phyloP scores from a whole-genome alignment of 1,140 invertebrate genomes.

The Achroia grisella region DNA sequence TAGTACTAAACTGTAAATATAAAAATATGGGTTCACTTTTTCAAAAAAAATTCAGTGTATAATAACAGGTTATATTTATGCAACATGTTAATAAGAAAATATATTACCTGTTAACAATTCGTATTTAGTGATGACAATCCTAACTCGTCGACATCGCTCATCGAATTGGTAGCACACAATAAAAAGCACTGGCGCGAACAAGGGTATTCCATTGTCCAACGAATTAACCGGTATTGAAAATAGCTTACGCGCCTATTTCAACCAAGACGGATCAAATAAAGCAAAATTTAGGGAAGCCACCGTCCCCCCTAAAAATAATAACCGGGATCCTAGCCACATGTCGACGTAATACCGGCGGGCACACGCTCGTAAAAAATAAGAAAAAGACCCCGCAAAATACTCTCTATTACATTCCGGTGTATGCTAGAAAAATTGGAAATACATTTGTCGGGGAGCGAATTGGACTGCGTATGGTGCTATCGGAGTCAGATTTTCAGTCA shows the following conservation, averaged over 20 bases:
- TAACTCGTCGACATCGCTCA: too few relatives aligned
- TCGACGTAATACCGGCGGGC: constrained; percentile 46
- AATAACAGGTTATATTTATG: too few relatives aligned
- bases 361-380: constrained; percentile 57
- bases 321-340: constrained; percentile 47
- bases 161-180: too few relatives aligned
- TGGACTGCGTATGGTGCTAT: constrained; percentile 23
- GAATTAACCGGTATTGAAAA: background rate
- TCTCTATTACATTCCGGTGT: constrained; percentile 50
- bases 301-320: constrained; percentile 50
- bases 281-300: constrained; percentile 29
- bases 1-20: too few relatives aligned
- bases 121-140: too few relatives aligned
- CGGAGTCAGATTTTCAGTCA: background rate
- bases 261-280: constrained; percentile 22
- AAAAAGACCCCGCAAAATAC: constrained; percentile 53
- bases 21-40: too few relatives aligned
- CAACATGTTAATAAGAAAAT: too few relatives aligned
- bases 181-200: too few relatives aligned
- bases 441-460: constrained; percentile 37
- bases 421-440: constrained; percentile 49
- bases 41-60: too few relatives aligned
- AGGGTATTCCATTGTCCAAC: too few relatives aligned
- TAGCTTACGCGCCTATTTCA: constrained; percentile 2
- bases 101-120: too few relatives aligned